Conservation (phyloP, 1,140 invertebrate genomes). For the Drosophila gunungcola region DNA sequence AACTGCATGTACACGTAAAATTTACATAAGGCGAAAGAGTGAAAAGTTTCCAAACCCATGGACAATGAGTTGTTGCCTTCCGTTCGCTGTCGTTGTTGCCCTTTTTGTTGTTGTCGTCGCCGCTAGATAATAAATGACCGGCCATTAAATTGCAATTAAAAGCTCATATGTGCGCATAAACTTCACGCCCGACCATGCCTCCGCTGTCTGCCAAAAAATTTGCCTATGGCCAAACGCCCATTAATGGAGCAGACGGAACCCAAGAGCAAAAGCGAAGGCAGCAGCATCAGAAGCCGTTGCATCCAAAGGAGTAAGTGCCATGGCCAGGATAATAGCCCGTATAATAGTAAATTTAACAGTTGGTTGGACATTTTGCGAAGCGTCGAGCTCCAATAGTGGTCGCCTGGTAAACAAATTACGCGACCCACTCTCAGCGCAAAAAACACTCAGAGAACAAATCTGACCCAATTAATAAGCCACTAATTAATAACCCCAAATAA, state of each 20-base stretch:
- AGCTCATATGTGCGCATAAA: constrained; percentile 84
- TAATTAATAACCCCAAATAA: background rate
- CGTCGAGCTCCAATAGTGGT: constrained; percentile 65
- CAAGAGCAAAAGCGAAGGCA: constrained; percentile 12
- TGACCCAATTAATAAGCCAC: background rate
- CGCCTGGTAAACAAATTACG: constrained; percentile 75
- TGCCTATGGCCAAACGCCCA: constrained; percentile 63
- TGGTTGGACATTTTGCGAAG: constrained; percentile 65
- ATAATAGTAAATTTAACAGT: constrained; percentile 83
- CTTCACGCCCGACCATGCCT: constrained; percentile 56
- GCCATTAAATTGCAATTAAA: constrained; percentile 84
- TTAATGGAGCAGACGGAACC: constrained; percentile 58
- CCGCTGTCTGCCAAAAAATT: constrained; percentile 50
- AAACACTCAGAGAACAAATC: constrained; percentile 10
- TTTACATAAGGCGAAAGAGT: constrained; percentile 49
- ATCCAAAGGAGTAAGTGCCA: constrained; percentile 43
- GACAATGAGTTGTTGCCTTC: constrained; percentile 55
- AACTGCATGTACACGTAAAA: constrained; percentile 20
- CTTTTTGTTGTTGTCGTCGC: constrained; percentile 62
- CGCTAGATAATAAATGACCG: constrained; percentile 84
- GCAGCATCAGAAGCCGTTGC: constrained; percentile 29
- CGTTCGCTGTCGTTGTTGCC: constrained; percentile 40
- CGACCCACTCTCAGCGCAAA: constrained; percentile 32
- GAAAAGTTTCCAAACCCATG: constrained; percentile 54
- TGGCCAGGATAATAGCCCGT: constrained; percentile 74